Evolutionary conservation across 2,888 invertebrate genomes (phyloP).

Genomic region (Dusona sp.): DNA sequence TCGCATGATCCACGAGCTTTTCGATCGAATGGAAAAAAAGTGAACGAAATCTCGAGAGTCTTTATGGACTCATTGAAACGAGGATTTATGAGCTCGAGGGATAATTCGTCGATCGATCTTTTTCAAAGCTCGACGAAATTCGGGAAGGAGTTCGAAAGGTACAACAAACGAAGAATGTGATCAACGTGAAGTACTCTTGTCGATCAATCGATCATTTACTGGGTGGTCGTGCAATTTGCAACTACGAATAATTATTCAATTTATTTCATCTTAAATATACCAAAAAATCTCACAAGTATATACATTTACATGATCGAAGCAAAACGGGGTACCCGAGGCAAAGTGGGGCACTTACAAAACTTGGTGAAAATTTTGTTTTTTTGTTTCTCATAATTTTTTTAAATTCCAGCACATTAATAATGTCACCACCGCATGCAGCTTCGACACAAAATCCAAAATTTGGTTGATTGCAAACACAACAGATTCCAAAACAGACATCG

Average conservation of each 20-base stretch:
- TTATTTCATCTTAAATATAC: background rate
- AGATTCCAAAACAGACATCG: too few relatives aligned
- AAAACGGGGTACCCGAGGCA: background rate
- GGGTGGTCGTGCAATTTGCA: slow-evolving; percentile 38
- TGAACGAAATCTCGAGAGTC: background rate
- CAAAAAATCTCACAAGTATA: background rate
- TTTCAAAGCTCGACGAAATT: slow-evolving; percentile 48
- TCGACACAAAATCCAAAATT: too few relatives aligned
- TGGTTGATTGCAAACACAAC: too few relatives aligned
- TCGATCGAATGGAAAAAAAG: slow-evolving; percentile 9
- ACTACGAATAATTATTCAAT: background rate
- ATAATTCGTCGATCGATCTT: slow-evolving; percentile 66
- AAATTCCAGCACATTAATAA: too few relatives aligned
- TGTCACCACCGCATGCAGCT: too few relatives aligned
- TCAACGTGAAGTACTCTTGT: slow-evolving; percentile 38
- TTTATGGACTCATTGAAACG: slow-evolving; percentile 54
- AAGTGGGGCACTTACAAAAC: too few relatives aligned
- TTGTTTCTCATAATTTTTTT: background rate
- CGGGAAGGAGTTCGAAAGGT: slow-evolving; percentile 17
- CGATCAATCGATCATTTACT: slow-evolving; percentile 46
- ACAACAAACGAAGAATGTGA: slow-evolving; percentile 28
- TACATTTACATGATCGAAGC: too few relatives aligned
- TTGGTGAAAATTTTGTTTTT: background rate
- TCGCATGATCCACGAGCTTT: slow-evolving; percentile 11
- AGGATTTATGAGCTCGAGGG: slow-evolving; percentile 60